phyloP scores from a whole-genome alignment of 2,888 invertebrate species.

The Brassicogethes aeneus region DNA sequence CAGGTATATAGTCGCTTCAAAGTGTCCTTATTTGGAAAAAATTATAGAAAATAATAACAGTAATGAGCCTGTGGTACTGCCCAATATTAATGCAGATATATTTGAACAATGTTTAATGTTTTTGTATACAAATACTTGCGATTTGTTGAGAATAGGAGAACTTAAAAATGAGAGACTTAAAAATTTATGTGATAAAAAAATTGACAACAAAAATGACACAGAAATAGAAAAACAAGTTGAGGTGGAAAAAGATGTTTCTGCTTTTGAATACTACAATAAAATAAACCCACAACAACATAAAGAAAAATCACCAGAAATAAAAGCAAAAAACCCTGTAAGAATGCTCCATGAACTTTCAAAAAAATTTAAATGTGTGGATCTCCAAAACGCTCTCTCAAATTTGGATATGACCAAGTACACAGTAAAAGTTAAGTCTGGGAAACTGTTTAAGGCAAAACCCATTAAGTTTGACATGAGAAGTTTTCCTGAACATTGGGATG shows the following conservation, averaged over 20 bases:
- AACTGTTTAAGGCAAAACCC: slow-evolving; percentile 11
- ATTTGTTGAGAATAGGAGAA: slow-evolving; percentile 47
- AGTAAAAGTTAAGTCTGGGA: slow-evolving; percentile 16
- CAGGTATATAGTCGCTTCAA: slow-evolving; percentile 58
- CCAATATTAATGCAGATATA: slow-evolving; percentile 48
- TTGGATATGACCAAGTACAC: slow-evolving; percentile 27
- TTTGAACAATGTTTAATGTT: slow-evolving; percentile 62
- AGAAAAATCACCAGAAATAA: slow-evolving; percentile 19
- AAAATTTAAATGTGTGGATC: slow-evolving; percentile 43
- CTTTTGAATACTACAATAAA: slow-evolving; percentile 43
- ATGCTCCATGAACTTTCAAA: slow-evolving; percentile 50
- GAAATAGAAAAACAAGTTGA: slow-evolving; percentile 8
- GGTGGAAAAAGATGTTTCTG: slow-evolving; percentile 30
- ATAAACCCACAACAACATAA: slow-evolving; percentile 11
- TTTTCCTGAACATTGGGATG: slow-evolving; percentile 34
- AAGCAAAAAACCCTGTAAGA: slow-evolving; percentile 45
- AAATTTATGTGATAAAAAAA: slow-evolving; percentile 17
- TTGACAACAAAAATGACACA: slow-evolving; percentile 13
- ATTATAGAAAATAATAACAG: slow-evolving; percentile 38
- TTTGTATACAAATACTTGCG: slow-evolving; percentile 63
- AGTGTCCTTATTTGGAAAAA: slow-evolving; percentile 54
- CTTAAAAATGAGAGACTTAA: slow-evolving; percentile 31
- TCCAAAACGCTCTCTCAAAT: slow-evolving; percentile 47
- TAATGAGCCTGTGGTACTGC: slow-evolving; percentile 38
- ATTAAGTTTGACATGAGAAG: slow-evolving; percentile 19